A percentile compares a stretch with the other conserved stretches of the same genome.
Conservation (phyloP, 2,797 vertebrate species). For the Podarcis lilfordi region DNA sequence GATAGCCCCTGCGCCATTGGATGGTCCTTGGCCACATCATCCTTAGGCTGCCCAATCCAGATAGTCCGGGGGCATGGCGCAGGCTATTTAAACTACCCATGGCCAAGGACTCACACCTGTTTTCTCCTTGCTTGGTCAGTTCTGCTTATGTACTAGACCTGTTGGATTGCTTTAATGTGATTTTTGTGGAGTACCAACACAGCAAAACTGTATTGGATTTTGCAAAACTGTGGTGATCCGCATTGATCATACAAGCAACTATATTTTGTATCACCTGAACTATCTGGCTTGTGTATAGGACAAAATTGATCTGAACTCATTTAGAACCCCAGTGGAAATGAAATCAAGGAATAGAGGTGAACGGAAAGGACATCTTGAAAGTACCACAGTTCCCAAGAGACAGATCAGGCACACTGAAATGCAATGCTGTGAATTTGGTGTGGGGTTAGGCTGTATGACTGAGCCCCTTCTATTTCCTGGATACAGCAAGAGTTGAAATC, state of each 20-base stretch:
- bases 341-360: neutral
- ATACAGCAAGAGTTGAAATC: too few species aligned
- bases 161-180: neutral
- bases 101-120: too few species aligned
- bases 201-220: neutral
- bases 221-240: neutral
- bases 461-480: too few species aligned
- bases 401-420: neutral
- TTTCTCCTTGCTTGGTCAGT: too few species aligned
- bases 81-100: too few species aligned
- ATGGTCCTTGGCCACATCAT: too few species aligned
- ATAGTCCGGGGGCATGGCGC: fast-evolving
- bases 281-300: neutral
- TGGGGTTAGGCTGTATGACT: too few species aligned
- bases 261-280: neutral
- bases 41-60: too few species aligned
- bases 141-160: neutral
- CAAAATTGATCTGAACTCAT: neutral
- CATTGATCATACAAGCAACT: neutral
- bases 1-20: too few species aligned
- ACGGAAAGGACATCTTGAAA: neutral
- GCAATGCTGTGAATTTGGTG: too few species aligned
- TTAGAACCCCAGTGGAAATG: neutral
- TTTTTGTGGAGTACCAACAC: neutral
- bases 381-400: neutral